Conservation (phyloP, 1,140 invertebrate species). For the Caligus rogercresseyi region DNA sequence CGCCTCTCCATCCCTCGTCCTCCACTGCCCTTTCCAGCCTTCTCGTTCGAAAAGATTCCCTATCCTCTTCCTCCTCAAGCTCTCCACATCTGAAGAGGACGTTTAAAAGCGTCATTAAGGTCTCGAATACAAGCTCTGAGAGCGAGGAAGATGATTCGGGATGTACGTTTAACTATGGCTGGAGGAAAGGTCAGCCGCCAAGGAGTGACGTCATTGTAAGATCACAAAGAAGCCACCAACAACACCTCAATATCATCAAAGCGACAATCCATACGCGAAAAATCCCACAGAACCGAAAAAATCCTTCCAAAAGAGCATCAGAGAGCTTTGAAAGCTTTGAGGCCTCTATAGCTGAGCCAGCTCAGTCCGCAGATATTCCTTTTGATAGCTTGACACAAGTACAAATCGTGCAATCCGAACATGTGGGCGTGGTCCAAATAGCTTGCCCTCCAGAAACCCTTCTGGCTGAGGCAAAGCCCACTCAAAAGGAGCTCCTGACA, state of each 20-base stretch:
- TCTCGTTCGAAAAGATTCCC: not conserved
- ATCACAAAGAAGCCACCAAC: not conserved
- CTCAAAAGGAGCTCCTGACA: not conserved
- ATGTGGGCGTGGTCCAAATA: not conserved
- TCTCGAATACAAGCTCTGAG: not conserved
- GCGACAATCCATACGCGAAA: no score
- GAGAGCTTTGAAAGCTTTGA: not conserved
- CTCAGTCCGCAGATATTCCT: not conserved
- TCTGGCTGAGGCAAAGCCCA: not conserved
- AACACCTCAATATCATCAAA: not conserved
- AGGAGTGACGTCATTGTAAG: constrained; percentile 9
- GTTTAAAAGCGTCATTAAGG: not conserved
- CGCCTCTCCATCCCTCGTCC: not conserved
- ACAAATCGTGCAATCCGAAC: not conserved
- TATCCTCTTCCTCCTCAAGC: not conserved
- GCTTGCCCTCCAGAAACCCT: not conserved
- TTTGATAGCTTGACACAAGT: not conserved
- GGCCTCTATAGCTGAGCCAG: not conserved
- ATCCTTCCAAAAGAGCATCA: not conserved
- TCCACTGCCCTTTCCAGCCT: not conserved
- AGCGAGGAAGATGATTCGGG: not conserved
- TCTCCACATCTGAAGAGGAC: not conserved
- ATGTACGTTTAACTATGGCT: constrained; percentile 4
- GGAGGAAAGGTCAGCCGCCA: constrained; percentile 16
- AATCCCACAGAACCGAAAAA: no score